Evolutionary conservation across 2,888 invertebrate species (phyloP).

Genomic region (Himalopsyche tibetana): DNA sequence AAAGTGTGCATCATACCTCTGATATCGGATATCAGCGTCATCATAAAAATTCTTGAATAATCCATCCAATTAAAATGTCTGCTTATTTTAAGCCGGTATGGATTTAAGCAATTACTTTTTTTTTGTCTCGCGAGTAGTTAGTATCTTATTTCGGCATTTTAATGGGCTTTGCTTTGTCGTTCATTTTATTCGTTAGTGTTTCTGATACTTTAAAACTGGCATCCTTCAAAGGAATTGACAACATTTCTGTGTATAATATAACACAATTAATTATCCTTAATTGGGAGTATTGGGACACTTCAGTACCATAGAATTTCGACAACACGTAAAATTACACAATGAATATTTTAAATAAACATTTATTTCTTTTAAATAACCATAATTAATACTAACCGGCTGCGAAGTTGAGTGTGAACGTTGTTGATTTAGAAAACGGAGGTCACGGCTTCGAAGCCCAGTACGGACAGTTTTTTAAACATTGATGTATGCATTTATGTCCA

Average conservation of each 20-base stretch:
- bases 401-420: too few relatives aligned
- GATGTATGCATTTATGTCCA: too few relatives aligned
- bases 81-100: conserved; percentile 29
- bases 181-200: conserved; percentile 29
- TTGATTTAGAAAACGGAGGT: too few relatives aligned
- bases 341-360: too few relatives aligned
- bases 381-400: too few relatives aligned
- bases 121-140: conserved; percentile 24
- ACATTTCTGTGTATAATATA: neutral
- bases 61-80: conserved; percentile 31
- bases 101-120: conserved; percentile 31
- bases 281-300: too few relatives aligned
- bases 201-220: conserved; percentile 26
- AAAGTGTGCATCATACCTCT: neutral
- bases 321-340: too few relatives aligned
- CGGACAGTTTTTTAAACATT: too few relatives aligned
- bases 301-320: too few relatives aligned
- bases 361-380: too few relatives aligned
- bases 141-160: conserved; percentile 42
- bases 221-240: conserved; percentile 14
- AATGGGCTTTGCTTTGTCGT: conserved; percentile 36
- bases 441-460: too few relatives aligned
- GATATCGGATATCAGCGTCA: conserved; percentile 13
- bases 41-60: conserved; percentile 42
- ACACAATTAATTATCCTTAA: too few relatives aligned